Evolutionary conservation across 2,888 invertebrate genomes (phyloP), one percentile per base, ranked within the genome.

Genomic region (Dynastes maya): DNA sequence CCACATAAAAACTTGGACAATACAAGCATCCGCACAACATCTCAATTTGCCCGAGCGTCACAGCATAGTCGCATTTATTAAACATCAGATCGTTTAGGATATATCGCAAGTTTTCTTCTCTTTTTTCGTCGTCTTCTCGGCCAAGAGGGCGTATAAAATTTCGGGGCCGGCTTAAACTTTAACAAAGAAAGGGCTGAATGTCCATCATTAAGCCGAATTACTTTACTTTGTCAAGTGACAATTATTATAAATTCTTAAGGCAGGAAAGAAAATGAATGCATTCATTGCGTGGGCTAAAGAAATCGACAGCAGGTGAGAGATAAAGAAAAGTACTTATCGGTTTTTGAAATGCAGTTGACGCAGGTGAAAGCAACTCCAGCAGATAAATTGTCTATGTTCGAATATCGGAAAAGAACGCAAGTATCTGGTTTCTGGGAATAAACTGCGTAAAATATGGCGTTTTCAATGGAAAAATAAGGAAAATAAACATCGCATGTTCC

Each of bases 1-100:
- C 22, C 40, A 5, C 72, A 61, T 74, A 74, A 74, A 74, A 74
- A 74, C 72, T 74, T 74, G 72, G 72, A 74, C 72, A 74, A 74
- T 74, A 74, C 58, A 72, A 45, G 45, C 63, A 13, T 74, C 61
- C 72, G 61, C 61, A 74, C 45, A 61, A 74, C 61, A 61, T 74
- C 63, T 74, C 61, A 61, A 74, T 61, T 61, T 45, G 32, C 55
- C 61, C 13, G 61, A 29, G 40, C 22, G 61, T 9, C 72, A 61
- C 45, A 58, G 16, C 58, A 61, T 72, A 40, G 72, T 40, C 61
- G 72, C 72, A 58, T 74, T 74, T 74, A 74, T 74, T 74, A 74
- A 74, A 74, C 61, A 49, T 27, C 63, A 61, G 61, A 61, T 37
- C 61, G 58, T 72, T 72, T 51, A 13, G 49, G 51, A 68, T 49